Evolutionary conservation across 2,113 vertebrate genomes (phyloP).

Genomic region (Pseudopodoces humilis): DNA sequence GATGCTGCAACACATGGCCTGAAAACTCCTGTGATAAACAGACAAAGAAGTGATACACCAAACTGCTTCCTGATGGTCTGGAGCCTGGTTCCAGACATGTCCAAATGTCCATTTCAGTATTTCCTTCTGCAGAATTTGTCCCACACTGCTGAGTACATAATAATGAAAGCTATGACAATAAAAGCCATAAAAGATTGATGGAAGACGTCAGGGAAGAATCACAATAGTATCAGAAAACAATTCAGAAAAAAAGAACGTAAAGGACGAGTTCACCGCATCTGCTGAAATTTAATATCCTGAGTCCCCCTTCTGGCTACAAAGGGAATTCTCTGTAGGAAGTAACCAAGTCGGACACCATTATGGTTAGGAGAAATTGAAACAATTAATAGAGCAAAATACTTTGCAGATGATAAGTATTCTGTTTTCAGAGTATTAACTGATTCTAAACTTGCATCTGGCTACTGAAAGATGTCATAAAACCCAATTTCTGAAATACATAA

Average conservation of each 20-base stretch:
- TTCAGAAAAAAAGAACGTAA: neutral
- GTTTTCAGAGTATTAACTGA: neutral
- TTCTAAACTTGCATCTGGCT: neutral
- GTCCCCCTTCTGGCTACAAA: constrained; percentile 63
- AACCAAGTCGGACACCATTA: neutral
- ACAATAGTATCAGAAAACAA: neutral
- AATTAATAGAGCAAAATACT: neutral
- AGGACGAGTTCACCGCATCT: neutral
- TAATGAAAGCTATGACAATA: neutral
- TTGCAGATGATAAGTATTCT: neutral
- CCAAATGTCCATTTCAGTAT: neutral
- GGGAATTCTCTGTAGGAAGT: neutral
- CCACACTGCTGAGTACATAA: neutral
- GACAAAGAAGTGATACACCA: neutral
- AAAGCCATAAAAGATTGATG: neutral
- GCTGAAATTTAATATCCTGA: constrained; percentile 51
- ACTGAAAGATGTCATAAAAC: neutral
- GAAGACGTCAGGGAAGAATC: neutral
- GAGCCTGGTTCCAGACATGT: neutral
- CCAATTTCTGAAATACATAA: neutral
- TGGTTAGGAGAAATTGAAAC: neutral
- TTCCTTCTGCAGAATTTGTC: neutral
- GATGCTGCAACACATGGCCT: neutral
- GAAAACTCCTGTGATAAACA: neutral
- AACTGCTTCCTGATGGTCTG: neutral